Conservation (phyloP, 2,113 vertebrate species). For the Ptilonorhynchus violaceus region DNA sequence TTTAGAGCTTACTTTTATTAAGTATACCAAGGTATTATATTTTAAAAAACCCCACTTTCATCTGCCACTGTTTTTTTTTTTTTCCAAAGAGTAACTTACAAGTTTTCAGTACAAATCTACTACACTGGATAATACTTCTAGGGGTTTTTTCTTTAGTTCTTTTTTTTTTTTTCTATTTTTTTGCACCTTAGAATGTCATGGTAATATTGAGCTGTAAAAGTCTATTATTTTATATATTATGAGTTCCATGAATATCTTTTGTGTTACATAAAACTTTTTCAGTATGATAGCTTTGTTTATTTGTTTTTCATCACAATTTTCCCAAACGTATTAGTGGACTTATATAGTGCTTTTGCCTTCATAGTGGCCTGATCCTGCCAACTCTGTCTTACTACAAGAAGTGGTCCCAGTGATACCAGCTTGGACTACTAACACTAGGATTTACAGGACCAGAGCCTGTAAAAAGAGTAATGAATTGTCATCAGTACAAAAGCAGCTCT, state of each 20-base stretch:
- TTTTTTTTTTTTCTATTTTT: neutral
- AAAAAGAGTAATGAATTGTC: neutral
- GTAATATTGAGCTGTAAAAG: conserved; percentile 66
- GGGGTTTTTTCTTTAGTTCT: neutral
- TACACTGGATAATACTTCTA: conserved; percentile 81
- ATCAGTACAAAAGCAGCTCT: neutral
- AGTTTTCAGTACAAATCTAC: conserved; percentile 78
- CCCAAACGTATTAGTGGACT: neutral
- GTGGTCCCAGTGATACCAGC: neutral
- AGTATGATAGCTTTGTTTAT: neutral
- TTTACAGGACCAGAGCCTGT: neutral
- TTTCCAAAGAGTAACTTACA: conserved; percentile 72
- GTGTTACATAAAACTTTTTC: conserved; percentile 47
- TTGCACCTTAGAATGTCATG: conserved; percentile 72
- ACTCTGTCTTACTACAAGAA: neutral
- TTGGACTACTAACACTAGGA: neutral
- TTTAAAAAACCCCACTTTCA: conserved; percentile 67
- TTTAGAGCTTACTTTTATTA: conserved; percentile 88
- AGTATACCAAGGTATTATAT: conserved; percentile 79
- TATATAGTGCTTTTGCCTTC: conserved; percentile 23
- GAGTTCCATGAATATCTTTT: conserved; percentile 47
- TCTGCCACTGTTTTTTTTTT: conserved; percentile 71
- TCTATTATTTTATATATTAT: conserved; percentile 70
- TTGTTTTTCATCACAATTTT: conserved; percentile 15
- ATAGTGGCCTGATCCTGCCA: conserved; percentile 1